A percentile compares a stretch with the other conserved stretches of the same genome.
phyloP scores from a whole-genome alignment of 2,113 vertebrate species.

The Mesocricetus auratus region DNA sequence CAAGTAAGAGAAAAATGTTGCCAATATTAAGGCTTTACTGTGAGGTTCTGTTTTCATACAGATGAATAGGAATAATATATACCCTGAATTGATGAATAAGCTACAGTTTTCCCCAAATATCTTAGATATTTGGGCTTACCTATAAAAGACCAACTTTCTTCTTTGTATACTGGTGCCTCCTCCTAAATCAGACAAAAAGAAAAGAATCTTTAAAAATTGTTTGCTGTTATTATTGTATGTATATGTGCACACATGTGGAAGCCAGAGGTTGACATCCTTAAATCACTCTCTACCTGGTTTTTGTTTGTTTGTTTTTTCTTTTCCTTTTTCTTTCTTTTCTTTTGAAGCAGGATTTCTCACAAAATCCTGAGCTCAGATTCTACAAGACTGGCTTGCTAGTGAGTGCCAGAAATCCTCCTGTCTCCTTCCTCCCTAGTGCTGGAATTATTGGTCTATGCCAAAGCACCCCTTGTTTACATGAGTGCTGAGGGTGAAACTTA shows the following conservation, averaged over 20 bases:
- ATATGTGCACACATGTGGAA: background rate
- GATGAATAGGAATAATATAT: background rate
- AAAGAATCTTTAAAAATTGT: background rate
- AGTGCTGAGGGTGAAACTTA: background rate
- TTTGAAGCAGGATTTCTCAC: background rate
- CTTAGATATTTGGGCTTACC: conserved; percentile 47
- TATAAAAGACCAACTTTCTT: conserved; percentile 13
- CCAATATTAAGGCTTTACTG: conserved; percentile 19
- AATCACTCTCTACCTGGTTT: background rate
- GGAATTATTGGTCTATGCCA: background rate
- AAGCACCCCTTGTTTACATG: background rate
- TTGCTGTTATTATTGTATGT: background rate
- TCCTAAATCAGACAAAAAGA: background rate
- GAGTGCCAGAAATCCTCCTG: background rate
- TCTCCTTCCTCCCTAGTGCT: background rate
- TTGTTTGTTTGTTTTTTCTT: too few species aligned
- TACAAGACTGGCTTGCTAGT: background rate
- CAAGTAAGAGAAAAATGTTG: background rate
- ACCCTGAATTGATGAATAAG: conserved; percentile 3
- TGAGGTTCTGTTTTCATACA: conserved; percentile 21
- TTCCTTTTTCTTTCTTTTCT: background rate
- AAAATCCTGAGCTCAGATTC: background rate
- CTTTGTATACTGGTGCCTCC: background rate
- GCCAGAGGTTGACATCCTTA: background rate
- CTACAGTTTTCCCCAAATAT: background rate